phyloP scores from a whole-genome alignment of 2,113 vertebrate genomes.

The Taurulus bubalis region DNA sequence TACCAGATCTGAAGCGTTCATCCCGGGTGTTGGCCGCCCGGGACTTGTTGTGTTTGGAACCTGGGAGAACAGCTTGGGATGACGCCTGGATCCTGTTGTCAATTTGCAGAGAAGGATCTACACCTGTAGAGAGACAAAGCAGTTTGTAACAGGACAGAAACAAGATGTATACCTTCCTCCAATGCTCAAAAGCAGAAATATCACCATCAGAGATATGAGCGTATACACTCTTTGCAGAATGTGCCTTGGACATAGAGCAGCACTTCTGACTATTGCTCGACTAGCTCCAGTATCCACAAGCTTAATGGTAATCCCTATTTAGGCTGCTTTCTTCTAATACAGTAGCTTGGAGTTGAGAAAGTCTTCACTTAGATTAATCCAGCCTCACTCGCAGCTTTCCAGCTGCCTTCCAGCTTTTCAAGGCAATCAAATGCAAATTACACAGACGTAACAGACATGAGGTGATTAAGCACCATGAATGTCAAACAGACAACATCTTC shows the following conservation, averaged over 20 bases:
- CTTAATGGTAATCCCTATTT: slow-evolving; percentile 64
- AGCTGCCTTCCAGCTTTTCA: slow-evolving; percentile 43
- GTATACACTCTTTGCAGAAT: slow-evolving; percentile 1
- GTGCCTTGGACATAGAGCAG: slow-evolving; percentile 16
- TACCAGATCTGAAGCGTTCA: slow-evolving; percentile 96
- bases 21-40: slow-evolving; percentile 89
- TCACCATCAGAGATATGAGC: slow-evolving; percentile 7
- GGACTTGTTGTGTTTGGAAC: slow-evolving; percentile 87
- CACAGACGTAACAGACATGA: slow-evolving; percentile 34
- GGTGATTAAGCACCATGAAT: slow-evolving; percentile 57
- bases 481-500: slow-evolving; percentile 52
- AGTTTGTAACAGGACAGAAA: background rate
- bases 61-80: slow-evolving; percentile 77
- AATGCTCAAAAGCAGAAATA: slow-evolving; percentile 5
- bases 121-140: slow-evolving; percentile 81
- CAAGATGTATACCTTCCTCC: background rate
- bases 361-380: slow-evolving; percentile 64
- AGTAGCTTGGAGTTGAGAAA: slow-evolving; percentile 48
- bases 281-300: slow-evolving; percentile 47
- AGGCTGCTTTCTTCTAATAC: slow-evolving; percentile 55
- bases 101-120: slow-evolving; percentile 91
- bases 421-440: slow-evolving; percentile 55
- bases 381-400: slow-evolving; percentile 22
- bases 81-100: slow-evolving; percentile 87
- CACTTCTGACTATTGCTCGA: slow-evolving; percentile 3